Base-by-base conservation (phyloP, 2,888 invertebrate genomes). In the Noctua pronuba region DNA sequence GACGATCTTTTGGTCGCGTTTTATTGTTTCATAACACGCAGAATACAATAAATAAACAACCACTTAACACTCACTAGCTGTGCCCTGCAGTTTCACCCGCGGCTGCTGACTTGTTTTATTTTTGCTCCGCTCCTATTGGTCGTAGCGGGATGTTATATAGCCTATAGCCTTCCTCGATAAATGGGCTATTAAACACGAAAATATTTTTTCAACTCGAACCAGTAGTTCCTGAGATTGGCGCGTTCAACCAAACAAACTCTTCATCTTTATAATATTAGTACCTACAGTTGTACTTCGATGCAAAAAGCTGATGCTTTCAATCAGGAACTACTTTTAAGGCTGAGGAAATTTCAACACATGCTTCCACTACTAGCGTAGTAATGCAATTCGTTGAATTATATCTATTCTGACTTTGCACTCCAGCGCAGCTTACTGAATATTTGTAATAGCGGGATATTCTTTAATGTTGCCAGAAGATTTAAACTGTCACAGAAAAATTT, bases 251-350 rank as follows among this genome's bases (percentile, higher is more conserved):
- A n/a, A n/a, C n/a, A n/a, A n/a, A n/a, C n/a, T n/a, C n/a, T n/a
- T n/a, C n/a, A n/a, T n/a, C n/a, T n/a, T n/a, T n/a, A n/a, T n/a
- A n/a, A n/a, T n/a, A n/a, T n/a, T n/a, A n/a, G n/a, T 24, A 46
- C 28, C 62, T 66, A 24, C 44, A 58, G 28, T 28, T 58, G 18
- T 60, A 58, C 7, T 28, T 28, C 28, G 7, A 58, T 28, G 58
- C 7, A 58, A 44, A 41, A 83, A 60, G 80, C 55, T 73, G 77
- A 77, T 74, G 49, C 49, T 62, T 72, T 74, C 55, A 35, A 77
- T 62, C 78, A 74, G 85, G 82, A 78, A 77, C 68, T 85, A 60
- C 65, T 69, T 84, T 72, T 65, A 77, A 71, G 80, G 70, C 55
- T 18, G 24, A 52, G 24, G 71, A 41, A 7, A 68, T 77, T 71